These are phyloP conservation scores for Amphipyra tragopoginis DNA, from an alignment of 2,888 invertebrate genomes.

Conservation along the genomic window DNA sequence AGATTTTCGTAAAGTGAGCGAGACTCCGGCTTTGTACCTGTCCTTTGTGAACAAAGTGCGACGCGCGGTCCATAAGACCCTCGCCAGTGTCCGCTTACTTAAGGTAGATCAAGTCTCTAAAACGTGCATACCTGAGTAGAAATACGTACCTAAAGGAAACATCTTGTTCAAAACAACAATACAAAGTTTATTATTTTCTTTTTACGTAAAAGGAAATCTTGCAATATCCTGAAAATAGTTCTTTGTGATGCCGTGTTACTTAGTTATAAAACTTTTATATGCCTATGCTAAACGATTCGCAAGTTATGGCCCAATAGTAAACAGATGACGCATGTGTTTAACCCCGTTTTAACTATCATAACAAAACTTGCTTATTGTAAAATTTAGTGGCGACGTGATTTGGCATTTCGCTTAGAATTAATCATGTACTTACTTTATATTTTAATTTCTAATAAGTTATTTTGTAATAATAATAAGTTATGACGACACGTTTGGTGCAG, in stretches of 20 bases:
- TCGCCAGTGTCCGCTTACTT: constrained; percentile 44
- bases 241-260: constrained; percentile 27
- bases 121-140: constrained; percentile 24
- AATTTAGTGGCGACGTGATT: constrained; percentile 36
- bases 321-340: constrained; percentile 50
- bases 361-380: constrained; percentile 32
- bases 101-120: constrained; percentile 42
- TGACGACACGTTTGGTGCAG: too few relatives aligned
- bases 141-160: constrained; percentile 30
- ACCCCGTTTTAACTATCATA: constrained; percentile 38
- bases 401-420: constrained; percentile 27
- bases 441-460: too few relatives aligned
- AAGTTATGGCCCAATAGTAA: constrained; percentile 53
- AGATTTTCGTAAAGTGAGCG: constrained; percentile 41
- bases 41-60: constrained; percentile 46
- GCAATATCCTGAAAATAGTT: constrained; percentile 21
- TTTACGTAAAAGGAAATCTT: constrained; percentile 7
- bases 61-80: constrained; percentile 41
- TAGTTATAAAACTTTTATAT: constrained; percentile 46
- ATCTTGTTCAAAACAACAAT: constrained; percentile 23
- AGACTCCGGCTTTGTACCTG: constrained; percentile 36
- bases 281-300: constrained; percentile 47
- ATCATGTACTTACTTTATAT: background rate
- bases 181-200: constrained; percentile 12
- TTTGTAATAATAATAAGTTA: too few relatives aligned